Evolutionary conservation across 2,888 invertebrate genomes (phyloP).

Genomic region (Molanna angustata): DNA sequence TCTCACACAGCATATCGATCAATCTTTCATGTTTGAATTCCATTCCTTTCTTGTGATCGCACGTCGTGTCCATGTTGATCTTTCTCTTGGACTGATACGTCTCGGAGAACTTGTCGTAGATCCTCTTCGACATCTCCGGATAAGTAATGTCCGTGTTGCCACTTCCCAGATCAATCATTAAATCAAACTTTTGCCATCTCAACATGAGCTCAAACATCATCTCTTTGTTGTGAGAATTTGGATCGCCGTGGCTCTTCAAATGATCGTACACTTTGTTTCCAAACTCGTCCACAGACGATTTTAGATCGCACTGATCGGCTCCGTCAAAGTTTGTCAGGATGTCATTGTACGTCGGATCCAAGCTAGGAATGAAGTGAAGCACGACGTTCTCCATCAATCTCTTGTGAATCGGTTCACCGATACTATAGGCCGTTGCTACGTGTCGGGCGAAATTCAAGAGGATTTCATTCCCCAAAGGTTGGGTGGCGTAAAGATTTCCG

Average conservation of each 20-base stretch:
- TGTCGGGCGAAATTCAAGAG: constrained; percentile 79
- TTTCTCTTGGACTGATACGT: constrained; percentile 47
- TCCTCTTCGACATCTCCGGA: constrained; percentile 44
- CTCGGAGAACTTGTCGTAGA: constrained; percentile 53
- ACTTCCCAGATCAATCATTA: constrained; percentile 71
- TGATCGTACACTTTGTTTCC: constrained; percentile 61
- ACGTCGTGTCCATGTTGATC: constrained; percentile 42
- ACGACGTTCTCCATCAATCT: constrained; percentile 68
- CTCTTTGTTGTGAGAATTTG: constrained; percentile 49
- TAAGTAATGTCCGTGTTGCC: constrained; percentile 64
- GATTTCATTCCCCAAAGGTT: constrained; percentile 83
- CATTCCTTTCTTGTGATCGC: constrained; percentile 35
- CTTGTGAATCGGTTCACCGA: constrained; percentile 64
- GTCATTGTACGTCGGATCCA: constrained; percentile 44
- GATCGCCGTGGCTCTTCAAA: constrained; percentile 46
- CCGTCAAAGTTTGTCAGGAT: constrained; percentile 41
- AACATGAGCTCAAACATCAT: constrained; percentile 65
- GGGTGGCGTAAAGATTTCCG: constrained; percentile 78
- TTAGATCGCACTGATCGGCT: constrained; percentile 42
- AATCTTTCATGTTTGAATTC: constrained; percentile 46
- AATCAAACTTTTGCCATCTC: constrained; percentile 64
- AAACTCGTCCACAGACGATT: constrained; percentile 56
- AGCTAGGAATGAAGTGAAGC: constrained; percentile 73
- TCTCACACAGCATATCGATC: constrained; percentile 59
- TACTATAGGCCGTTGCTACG: constrained; percentile 66